Conservation (phyloP, 2,797 vertebrate species). For the Peromyscus nudipes region DNA sequence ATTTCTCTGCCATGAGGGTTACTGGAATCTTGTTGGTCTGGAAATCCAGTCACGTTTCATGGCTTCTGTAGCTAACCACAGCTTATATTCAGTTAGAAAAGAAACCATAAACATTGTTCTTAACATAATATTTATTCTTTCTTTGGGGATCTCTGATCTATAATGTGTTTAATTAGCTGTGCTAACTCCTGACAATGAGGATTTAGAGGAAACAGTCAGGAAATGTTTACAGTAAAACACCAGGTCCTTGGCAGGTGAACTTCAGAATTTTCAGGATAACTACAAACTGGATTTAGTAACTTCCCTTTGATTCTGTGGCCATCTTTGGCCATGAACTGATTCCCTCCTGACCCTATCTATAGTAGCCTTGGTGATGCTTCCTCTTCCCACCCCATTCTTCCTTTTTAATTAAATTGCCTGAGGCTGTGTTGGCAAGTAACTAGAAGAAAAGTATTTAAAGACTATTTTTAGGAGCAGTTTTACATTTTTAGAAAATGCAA, state of each 20-base stretch:
- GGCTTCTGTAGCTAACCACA: neutral
- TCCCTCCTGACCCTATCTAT: neutral
- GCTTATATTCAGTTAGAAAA: neutral
- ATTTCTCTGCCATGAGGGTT: neutral
- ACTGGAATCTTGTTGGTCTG: neutral
- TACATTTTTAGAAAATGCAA: constrained; percentile 34
- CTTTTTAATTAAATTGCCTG: constrained; percentile 19
- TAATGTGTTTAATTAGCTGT: constrained; percentile 22
- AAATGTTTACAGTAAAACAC: constrained; percentile 26
- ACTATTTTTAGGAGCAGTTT: constrained; percentile 51
- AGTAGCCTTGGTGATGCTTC: neutral
- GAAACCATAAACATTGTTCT: constrained; percentile 3
- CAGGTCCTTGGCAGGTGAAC: neutral
- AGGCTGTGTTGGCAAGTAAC: constrained; percentile 5
- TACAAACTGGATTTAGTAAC: constrained; percentile 23
- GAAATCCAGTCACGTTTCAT: constrained; percentile 43
- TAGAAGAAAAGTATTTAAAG: neutral
- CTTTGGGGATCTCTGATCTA: neutral
- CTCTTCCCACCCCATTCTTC: neutral
- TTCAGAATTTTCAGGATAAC: constrained; percentile 18
- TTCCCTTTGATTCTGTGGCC: constrained; percentile 46
- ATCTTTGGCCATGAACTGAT: neutral
- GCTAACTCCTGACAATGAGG: constrained; percentile 1
- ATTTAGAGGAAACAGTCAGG: constrained; percentile 22
- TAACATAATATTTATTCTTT: constrained; percentile 43